A percentile compares a stretch with the other conserved stretches of the same genome.
Evolutionary conservation across 2,797 vertebrate species (phyloP).

Genomic region (Molossus alvarezi): DNA sequence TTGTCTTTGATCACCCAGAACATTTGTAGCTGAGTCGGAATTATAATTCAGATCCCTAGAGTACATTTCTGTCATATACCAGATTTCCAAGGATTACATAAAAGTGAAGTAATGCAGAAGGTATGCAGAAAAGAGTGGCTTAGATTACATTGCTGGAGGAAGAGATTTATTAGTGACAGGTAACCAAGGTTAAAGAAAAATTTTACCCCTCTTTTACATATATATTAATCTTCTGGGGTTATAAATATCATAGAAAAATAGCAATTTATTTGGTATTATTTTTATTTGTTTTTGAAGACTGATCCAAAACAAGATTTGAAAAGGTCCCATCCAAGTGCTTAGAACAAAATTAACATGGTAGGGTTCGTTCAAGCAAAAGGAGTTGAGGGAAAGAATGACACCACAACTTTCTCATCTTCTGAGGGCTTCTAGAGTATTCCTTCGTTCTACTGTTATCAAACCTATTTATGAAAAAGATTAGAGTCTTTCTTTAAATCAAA

Average conservation of each 20-base stretch:
- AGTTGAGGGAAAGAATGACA: background rate
- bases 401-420: slow-evolving; percentile 23
- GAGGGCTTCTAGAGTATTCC: background rate
- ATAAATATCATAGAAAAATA: slow-evolving; percentile 9
- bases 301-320: slow-evolving; percentile 38
- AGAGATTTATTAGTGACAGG: background rate
- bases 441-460: background rate
- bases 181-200: slow-evolving; percentile 46
- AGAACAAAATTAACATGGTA: background rate
- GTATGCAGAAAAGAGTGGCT: slow-evolving; percentile 22
- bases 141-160: background rate
- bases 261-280: slow-evolving; percentile 43
- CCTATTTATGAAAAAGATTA: slow-evolving; percentile 32
- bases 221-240: slow-evolving; percentile 16
- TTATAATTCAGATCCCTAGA: slow-evolving; percentile 12
- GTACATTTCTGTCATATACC: background rate
- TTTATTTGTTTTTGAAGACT: slow-evolving; percentile 67
- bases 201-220: background rate
- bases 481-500: slow-evolving; percentile 41
- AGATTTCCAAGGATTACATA: background rate
- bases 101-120: background rate
- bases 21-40: background rate
- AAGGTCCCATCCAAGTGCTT: background rate
- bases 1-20: slow-evolving; percentile 25
- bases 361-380: background rate